These are phyloP conservation scores for Hozukius guyotensis DNA, from an alignment of 2,797 vertebrate species.

Conservation along the genomic window DNA sequence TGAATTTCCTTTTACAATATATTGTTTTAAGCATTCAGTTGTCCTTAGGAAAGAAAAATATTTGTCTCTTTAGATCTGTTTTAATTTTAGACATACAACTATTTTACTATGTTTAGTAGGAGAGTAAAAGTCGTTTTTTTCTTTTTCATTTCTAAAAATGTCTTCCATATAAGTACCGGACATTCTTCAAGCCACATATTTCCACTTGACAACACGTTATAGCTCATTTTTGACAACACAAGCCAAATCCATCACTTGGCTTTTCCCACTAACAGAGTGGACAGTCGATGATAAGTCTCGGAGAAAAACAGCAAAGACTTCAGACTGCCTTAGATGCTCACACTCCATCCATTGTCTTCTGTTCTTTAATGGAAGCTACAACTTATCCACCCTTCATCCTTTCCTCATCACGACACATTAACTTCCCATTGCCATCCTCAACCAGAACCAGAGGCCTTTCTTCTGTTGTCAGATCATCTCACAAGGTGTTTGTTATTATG, in stretches of 20 bases:
- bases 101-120: background rate
- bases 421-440: background rate
- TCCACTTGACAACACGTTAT: background rate
- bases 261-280: background rate
- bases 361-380: background rate
- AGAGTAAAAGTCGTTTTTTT: background rate
- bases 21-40: background rate
- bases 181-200: background rate
- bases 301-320: background rate
- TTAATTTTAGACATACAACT: background rate
- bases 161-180: background rate
- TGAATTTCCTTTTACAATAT: background rate
- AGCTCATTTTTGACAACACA: background rate
- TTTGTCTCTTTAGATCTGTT: background rate
- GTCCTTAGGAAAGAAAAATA: background rate
- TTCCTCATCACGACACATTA: slow-evolving; percentile 13
- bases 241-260: background rate
- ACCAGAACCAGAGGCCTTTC: background rate
- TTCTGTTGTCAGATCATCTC: slow-evolving; percentile 13
- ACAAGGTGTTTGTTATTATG: background rate
- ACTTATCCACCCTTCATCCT: background rate
- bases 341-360: background rate
- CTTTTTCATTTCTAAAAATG: background rate
- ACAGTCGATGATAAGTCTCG: background rate
- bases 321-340: background rate